phyloP scores from a whole-genome alignment of 1,140 invertebrate species.

The Aphidius gifuensis region DNA sequence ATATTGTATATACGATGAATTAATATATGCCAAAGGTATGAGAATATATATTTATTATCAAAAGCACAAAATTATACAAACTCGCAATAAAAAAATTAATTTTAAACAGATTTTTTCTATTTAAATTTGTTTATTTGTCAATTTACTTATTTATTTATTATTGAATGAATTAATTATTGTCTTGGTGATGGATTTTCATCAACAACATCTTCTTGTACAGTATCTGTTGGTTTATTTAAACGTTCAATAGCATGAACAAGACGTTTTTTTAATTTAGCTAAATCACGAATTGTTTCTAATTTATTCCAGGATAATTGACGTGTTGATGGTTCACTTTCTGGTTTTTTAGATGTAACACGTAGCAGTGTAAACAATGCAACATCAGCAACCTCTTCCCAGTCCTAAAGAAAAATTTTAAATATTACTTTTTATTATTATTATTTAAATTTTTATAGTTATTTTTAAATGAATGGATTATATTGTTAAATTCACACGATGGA shows the following conservation, averaged over 20 bases:
- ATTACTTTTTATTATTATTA: neutral
- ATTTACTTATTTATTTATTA: neutral
- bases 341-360: slow-evolving; percentile 25
- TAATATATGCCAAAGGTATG: too few relatives aligned
- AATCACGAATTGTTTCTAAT: slow-evolving; percentile 33
- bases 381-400: slow-evolving; percentile 48
- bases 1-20: too few relatives aligned
- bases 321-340: slow-evolving; percentile 24
- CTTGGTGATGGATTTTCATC: slow-evolving; percentile 11
- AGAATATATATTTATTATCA: too few relatives aligned
- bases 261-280: slow-evolving; percentile 43
- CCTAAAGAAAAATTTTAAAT: slow-evolving; percentile 27
- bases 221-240: slow-evolving; percentile 28
- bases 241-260: slow-evolving; percentile 38
- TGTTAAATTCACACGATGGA: slow-evolving; percentile 19
- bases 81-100: too few relatives aligned
- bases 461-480: neutral
- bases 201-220: slow-evolving; percentile 20
- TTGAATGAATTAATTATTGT: neutral
- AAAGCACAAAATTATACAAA: too few relatives aligned
- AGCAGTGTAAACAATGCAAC: slow-evolving; percentile 30
- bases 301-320: slow-evolving; percentile 27
- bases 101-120: too few relatives aligned
- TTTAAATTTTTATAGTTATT: neutral
- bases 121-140: too few relatives aligned